Conservation (phyloP, 2,797 vertebrate species). For the Rhabdophis nuchalis region DNA sequence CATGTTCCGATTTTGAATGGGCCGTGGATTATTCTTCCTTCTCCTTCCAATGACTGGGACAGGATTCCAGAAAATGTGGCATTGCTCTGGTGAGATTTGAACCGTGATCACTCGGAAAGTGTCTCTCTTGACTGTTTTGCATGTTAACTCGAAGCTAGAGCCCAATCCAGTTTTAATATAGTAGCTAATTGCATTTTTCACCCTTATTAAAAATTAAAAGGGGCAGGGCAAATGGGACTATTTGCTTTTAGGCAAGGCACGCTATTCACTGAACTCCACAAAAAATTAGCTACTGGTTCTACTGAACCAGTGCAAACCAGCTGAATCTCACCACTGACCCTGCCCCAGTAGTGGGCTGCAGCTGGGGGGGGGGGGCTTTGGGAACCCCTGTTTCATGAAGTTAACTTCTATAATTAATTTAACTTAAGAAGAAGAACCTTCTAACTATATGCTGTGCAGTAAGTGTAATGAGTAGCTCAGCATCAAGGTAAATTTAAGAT, state of each 20-base stretch:
- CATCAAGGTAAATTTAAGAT: neutral
- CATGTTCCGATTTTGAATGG: too few species aligned
- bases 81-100: neutral
- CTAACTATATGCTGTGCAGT: neutral
- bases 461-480: neutral
- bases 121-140: neutral
- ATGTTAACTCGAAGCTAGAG: neutral
- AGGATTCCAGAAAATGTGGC: neutral
- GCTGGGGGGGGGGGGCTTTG: fast-evolving
- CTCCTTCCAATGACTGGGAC: neutral
- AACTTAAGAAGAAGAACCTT: neutral
- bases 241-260: neutral
- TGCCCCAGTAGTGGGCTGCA: too few species aligned
- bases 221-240: neutral
- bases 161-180: neutral
- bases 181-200: neutral
- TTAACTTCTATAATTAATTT: neutral
- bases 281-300: too few species aligned
- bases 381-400: neutral
- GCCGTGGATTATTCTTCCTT: neutral
- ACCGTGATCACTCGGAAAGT: neutral
- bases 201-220: neutral
- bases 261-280: too few species aligned
- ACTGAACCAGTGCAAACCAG: too few species aligned
- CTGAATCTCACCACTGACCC: too few species aligned